Evolutionary conservation across 2,888 invertebrate species (phyloP).

Genomic region (Lasioglossum malachurum): DNA sequence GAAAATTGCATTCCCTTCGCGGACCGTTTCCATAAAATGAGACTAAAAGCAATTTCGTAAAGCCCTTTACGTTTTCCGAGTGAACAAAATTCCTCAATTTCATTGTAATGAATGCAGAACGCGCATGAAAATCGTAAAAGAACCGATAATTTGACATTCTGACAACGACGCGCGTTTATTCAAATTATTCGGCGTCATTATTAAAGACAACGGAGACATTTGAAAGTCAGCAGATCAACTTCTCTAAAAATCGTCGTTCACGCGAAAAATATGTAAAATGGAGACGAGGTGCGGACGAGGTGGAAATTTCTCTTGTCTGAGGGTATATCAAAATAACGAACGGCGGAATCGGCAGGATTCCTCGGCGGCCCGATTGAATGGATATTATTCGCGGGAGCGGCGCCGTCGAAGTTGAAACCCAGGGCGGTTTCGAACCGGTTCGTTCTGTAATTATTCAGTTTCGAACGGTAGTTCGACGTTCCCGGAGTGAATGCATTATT

Average conservation of each 20-base stretch:
- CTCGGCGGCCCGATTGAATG: background rate
- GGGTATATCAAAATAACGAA: background rate
- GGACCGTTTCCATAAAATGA: background rate
- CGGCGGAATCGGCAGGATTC: background rate
- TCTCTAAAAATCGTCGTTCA: too few species aligned
- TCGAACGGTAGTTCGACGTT: background rate
- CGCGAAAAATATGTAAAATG: background rate
- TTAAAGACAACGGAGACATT: too few species aligned
- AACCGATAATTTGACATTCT: background rate
- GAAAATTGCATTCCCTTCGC: background rate
- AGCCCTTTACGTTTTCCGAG: background rate
- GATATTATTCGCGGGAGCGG: background rate
- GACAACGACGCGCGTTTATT: background rate
- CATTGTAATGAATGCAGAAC: background rate
- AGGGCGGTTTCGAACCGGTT: background rate
- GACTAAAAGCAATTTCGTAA: background rate
- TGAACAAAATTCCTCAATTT: background rate
- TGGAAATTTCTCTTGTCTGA: background rate
- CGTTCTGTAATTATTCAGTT: conserved; percentile 5
- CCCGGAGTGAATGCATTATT: conserved; percentile 17
- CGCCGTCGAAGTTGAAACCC: background rate
- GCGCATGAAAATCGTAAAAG: background rate
- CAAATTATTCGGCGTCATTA: background rate
- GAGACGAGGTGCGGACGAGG: background rate
- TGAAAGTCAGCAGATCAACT: too few species aligned